Evolutionary conservation across 2,797 vertebrate genomes (phyloP).

Genomic region (Oceanodroma leucorhoa): DNA sequence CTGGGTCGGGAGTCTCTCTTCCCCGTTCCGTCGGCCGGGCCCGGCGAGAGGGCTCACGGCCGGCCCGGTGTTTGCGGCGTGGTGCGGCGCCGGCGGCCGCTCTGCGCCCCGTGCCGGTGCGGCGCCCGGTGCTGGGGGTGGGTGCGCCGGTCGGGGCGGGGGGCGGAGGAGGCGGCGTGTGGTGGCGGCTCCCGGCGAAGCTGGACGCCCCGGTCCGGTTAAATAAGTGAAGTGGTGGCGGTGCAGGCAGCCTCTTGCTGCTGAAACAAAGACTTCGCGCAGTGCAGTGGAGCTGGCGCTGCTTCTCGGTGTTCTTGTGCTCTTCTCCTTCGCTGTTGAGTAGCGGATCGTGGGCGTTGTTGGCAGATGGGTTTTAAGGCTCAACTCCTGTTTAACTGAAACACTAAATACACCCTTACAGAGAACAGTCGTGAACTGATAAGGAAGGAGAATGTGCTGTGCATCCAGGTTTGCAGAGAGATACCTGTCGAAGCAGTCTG

Average conservation of each 20-base stretch:
- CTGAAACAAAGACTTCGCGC: background rate
- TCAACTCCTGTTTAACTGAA: accelerated
- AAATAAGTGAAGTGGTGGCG: accelerated
- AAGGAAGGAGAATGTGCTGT: background rate
- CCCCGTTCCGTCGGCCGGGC: background rate
- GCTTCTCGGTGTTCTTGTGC: accelerated
- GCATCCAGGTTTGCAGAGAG: background rate
- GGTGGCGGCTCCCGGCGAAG: background rate
- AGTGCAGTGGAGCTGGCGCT: accelerated
- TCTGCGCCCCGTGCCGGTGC: too few relatives aligned
- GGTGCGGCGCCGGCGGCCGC: background rate
- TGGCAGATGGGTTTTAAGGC: accelerated
- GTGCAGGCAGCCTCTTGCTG: background rate
- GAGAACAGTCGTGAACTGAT: accelerated
- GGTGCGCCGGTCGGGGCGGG: background rate
- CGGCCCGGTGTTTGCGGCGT: background rate
- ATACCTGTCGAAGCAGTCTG: background rate
- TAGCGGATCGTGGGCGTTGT: accelerated
- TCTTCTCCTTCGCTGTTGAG: accelerated
- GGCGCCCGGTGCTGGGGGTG: background rate
- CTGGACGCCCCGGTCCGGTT: background rate
- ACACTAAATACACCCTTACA: accelerated
- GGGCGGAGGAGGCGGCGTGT: background rate
- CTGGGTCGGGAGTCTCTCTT: too few relatives aligned
- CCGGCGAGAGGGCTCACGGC: too few relatives aligned